These are phyloP conservation scores for Eulacestoma nigropectus DNA, from an alignment of 2,113 vertebrate genomes.

Conservation along the genomic window DNA sequence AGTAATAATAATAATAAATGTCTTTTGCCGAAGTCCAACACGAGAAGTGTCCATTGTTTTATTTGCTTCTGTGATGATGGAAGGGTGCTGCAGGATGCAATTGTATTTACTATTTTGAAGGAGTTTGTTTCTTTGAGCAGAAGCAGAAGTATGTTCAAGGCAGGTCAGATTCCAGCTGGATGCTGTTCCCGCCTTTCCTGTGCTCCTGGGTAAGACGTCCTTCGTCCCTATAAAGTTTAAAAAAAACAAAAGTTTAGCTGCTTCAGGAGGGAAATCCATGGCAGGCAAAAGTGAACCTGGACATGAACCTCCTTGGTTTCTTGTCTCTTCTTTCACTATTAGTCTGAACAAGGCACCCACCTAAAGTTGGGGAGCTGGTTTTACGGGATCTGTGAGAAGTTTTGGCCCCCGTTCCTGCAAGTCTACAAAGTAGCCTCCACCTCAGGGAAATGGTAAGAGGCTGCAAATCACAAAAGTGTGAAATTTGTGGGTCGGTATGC, in stretches of 20 bases:
- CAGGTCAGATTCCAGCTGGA: background rate
- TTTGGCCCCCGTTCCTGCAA: background rate
- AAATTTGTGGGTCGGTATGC: background rate
- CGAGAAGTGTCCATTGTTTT: slow-evolving; percentile 51
- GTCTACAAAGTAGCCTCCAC: background rate
- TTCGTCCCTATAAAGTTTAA: background rate
- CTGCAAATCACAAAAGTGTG: background rate
- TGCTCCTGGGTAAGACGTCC: background rate
- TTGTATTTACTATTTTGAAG: background rate
- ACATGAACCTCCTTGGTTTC: background rate
- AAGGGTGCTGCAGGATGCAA: background rate
- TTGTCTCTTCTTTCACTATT: background rate
- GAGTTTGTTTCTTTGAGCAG: background rate
- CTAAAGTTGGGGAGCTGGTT: background rate
- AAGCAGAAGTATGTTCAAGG: background rate
- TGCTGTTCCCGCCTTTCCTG: background rate
- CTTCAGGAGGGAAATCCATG: background rate
- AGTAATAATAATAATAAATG: slow-evolving; percentile 59
- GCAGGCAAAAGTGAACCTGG: background rate
- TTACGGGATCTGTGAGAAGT: accelerated
- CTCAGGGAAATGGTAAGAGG: background rate
- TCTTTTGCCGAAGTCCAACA: slow-evolving; percentile 65
- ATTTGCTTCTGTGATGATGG: slow-evolving; percentile 8
- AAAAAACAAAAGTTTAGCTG: background rate
- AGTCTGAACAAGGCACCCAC: background rate